phyloP scores from a whole-genome alignment of 2,888 invertebrate genomes.

The Aphrophora alni region DNA sequence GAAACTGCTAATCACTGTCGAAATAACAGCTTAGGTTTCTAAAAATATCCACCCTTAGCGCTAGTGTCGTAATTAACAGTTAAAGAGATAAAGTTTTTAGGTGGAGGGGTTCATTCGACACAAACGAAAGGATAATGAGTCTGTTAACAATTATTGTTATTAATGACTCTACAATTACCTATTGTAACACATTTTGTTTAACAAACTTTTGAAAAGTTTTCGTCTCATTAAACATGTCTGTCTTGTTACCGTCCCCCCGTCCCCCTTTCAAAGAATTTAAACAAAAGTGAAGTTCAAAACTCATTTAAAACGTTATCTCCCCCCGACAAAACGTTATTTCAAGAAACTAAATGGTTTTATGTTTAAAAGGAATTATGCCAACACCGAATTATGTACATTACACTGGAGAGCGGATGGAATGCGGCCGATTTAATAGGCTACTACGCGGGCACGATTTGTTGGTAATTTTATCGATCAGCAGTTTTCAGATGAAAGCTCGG shows the following conservation, averaged over 20 bases:
- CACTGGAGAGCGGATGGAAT: neutral
- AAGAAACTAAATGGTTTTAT: neutral
- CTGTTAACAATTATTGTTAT: slow-evolving; percentile 31
- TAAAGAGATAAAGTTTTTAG: neutral
- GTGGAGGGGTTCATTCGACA: neutral
- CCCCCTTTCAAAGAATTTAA: no score
- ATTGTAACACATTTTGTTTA: neutral
- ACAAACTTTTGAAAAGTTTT: neutral
- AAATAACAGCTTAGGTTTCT: neutral
- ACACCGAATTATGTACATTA: neutral
- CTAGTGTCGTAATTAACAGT: neutral
- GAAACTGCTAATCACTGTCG: neutral
- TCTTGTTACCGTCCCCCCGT: no score
- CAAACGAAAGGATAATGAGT: neutral
- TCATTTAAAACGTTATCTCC: neutral
- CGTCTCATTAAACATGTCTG: neutral
- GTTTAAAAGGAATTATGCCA: neutral
- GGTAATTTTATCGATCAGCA: neutral
- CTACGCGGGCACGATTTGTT: neutral
- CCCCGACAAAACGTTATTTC: neutral
- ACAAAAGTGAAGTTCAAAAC: neutral
- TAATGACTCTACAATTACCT: slow-evolving; percentile 34
- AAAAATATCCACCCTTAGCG: neutral
- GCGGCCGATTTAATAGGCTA: neutral
- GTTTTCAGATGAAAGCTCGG: neutral